Evolutionary conservation across 2,113 vertebrate species (phyloP), one percentile per base, ranked within the genome.

Genomic region (Mormyrus lacerda): DNA sequence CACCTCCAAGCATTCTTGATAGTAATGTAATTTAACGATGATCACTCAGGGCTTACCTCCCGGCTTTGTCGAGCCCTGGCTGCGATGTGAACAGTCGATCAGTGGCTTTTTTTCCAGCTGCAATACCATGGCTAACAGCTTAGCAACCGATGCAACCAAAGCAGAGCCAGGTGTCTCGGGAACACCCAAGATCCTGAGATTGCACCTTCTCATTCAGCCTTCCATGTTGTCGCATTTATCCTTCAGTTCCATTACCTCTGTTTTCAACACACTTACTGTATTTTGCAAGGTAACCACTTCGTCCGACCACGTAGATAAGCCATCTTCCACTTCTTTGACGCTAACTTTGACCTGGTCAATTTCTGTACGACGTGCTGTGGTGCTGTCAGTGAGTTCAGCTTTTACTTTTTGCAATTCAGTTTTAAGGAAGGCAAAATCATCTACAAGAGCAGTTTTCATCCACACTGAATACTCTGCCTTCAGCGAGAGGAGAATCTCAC

Each of bases 191-290:
- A 89, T 89, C 44, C 88, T 21, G 7, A 65, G 76, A 7, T 83
- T 88, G 8, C 87, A 90, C 42, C 88, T 84, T 48, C 19, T n/a
- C 76, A 89, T 89, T 39, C 31, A 35, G 7, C 51, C 88, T 35
- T 86, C 83, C 88, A 42, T 53, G 15, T 86, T 79, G 21, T 89
- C 55, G 10, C 45, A 87, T 27, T 47, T 31, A 3, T 87, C 27
- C 39, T 9, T 90, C 31, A 90, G 69, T 6, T 21, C 53, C 9
- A 4, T 15, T 24, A 88, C 0, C 3, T 65, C 88, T 35, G 31
- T 45, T 79, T 55, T 86, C 10, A 88, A 31, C 4, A 61, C 79
- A 88, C 39, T 53, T 39, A 90, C 65, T 86, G 39, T 87, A n/a
- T 88, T 39, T 47, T 86, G 82, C n/a, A n/a, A n/a, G n/a, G n/a